These are phyloP conservation scores for Aplochiton taeniatus DNA, from an alignment of 2,797 vertebrate species.

Conservation along the genomic window DNA sequence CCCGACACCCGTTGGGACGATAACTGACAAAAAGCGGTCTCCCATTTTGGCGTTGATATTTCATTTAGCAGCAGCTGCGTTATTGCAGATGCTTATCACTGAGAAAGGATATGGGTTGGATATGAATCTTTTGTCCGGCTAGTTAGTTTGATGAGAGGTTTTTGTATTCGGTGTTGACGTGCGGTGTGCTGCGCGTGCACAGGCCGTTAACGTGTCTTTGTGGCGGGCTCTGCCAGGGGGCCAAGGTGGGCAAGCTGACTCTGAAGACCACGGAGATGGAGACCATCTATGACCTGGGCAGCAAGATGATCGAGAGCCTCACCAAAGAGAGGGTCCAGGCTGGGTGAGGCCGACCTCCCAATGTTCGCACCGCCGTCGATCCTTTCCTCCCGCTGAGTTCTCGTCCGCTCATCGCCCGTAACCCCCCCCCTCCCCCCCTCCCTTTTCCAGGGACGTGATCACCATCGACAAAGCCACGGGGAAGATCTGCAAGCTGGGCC, in stretches of 20 bases:
- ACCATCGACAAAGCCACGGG: slow-evolving; percentile 96
- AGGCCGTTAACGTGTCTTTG: no score
- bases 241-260: slow-evolving; percentile 93
- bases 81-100: slow-evolving; percentile 36
- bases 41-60: background rate
- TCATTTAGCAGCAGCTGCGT: slow-evolving; percentile 1
- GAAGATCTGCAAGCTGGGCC: slow-evolving; percentile 92
- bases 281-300: slow-evolving; percentile 93
- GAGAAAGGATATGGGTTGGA: slow-evolving; percentile 13
- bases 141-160: background rate
- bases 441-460: slow-evolving; percentile 84
- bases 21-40: background rate
- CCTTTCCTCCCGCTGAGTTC: background rate
- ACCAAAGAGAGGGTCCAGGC: slow-evolving; percentile 95
- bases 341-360: slow-evolving; percentile 75
- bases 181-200: no score
- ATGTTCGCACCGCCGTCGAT: background rate
- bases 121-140: background rate
- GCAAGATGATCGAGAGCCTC: slow-evolving; percentile 95
- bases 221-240: slow-evolving; percentile 70
- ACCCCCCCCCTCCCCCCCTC: background rate
- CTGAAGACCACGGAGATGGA: slow-evolving; percentile 97
- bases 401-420: background rate
- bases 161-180: no score
- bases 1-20: background rate